Percentiles rank a stretch among this genome's conserved stretches.
phyloP scores from a whole-genome alignment of 2,888 invertebrate species.

The Sinodicranocentrus sp. region DNA sequence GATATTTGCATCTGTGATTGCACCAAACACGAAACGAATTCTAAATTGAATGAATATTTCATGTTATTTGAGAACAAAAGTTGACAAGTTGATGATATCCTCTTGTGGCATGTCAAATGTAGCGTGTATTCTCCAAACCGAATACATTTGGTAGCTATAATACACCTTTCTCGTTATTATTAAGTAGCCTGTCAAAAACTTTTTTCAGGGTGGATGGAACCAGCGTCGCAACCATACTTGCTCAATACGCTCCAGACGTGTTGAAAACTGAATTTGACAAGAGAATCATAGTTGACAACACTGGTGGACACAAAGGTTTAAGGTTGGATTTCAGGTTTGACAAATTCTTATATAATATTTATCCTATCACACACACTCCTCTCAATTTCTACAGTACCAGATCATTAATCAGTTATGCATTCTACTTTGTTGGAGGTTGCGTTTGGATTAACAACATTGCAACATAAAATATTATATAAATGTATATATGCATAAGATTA shows the following conservation, averaged over 20 bases:
- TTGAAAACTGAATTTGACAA: constrained; percentile 61
- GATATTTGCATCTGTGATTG: background rate
- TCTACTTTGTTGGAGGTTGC: too few species aligned
- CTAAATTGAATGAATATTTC: too few species aligned
- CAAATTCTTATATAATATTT: background rate
- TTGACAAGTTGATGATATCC: background rate
- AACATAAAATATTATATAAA: too few species aligned
- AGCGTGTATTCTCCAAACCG: background rate
- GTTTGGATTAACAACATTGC: too few species aligned
- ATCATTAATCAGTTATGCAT: background rate
- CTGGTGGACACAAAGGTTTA: background rate
- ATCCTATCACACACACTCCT: background rate
- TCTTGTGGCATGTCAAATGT: background rate
- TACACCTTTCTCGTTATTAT: too few species aligned
- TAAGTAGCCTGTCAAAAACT: too few species aligned
- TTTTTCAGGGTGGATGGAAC: constrained; percentile 47
- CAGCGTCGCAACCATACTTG: constrained; percentile 46
- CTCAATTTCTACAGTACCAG: background rate
- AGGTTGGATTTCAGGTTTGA: constrained; percentile 67
- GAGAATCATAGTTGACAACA: constrained; percentile 40
- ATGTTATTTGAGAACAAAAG: background rate
- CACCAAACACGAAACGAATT: too few species aligned
- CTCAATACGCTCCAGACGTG: constrained; percentile 59
- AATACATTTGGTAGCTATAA: background rate
- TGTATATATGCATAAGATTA: too few species aligned